Evolutionary conservation across 1,140 invertebrate species (phyloP), one percentile per base, ranked within the genome.

Genomic region (Papilio glaucus): DNA sequence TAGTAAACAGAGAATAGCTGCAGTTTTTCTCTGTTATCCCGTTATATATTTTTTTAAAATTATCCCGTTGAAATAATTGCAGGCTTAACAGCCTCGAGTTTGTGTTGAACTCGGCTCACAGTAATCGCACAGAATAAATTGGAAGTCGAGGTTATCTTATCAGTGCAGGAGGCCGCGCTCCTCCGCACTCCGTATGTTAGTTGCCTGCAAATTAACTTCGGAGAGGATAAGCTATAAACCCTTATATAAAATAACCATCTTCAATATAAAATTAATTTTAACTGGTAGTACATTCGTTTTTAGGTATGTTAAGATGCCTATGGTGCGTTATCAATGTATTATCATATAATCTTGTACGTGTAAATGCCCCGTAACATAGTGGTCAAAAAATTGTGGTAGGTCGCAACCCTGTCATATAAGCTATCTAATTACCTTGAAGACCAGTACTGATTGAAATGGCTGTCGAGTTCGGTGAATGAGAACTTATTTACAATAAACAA

Each of bases 81-180:
- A 4, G 21, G 21, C 10, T 57, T 45, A 45, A 45, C 42, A 45
- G 15, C 15, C n/a, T 57, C 13, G 49, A 24, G 1, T 57, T 24
- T 24, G 21, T 26, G 49, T 45, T 45, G 42, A 24, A 24, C 9
- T 24, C 49, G 21, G 21, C 49, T 57, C 10, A 21, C 29, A 37
- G 21, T 74, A 68, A 73, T 73, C 65, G 72, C 57, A 82, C 79
- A 76, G 85, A 90, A 86, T 84, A 89, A 93, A 90, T 91, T 91
- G 86, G 81, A 86, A 90, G 84, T 83, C 91, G 91, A 91, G 91
- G 91, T 91, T 93, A 91, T 93, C 89, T 93, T 91, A 91, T 93
- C 89, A 90, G 75, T 72, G 77, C 84, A 85, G 86, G 85, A 85
- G 87, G 85, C 78, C 85, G 76, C 79, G 73, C 45, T 70, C 74